phyloP scores from a whole-genome alignment of 2,113 vertebrate genomes.

The Zeus faber region DNA sequence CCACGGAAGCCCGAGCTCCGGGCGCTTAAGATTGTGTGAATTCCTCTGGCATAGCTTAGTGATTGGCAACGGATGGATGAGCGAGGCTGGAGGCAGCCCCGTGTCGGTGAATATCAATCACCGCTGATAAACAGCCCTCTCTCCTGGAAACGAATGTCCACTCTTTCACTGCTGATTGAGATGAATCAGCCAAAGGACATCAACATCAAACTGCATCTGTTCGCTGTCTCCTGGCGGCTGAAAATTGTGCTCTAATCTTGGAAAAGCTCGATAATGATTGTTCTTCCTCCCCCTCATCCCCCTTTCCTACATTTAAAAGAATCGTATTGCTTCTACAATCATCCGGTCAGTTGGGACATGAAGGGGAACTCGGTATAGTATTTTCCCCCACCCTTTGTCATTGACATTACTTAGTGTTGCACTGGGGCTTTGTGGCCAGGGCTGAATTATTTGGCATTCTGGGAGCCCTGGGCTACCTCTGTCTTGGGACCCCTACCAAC shows the following conservation, averaged over 20 bases:
- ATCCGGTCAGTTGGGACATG: too few species aligned
- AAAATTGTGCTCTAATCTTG: conserved; percentile 35
- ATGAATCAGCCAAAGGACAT: conserved; percentile 61
- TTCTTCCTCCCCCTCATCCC: conserved; percentile 7
- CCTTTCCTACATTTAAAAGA: too few species aligned
- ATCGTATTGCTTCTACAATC: too few species aligned
- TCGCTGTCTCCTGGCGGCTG: conserved; percentile 30
- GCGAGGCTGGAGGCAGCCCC: conserved; percentile 51
- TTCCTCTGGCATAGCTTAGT: conserved; percentile 48
- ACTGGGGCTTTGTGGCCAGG: too few species aligned
- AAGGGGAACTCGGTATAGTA: too few species aligned
- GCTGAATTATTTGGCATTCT: too few species aligned
- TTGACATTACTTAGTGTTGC: too few species aligned
- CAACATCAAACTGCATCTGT: conserved; percentile 57
- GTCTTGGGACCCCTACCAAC: too few species aligned
- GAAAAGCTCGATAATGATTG: conserved; percentile 10
- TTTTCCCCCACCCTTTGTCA: too few species aligned
- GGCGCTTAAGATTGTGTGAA: conserved; percentile 17
- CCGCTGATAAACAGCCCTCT: conserved; percentile 58
- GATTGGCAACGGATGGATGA: conserved; percentile 62
- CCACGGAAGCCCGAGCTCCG: background rate
- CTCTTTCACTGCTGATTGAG: conserved; percentile 58
- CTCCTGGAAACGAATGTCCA: conserved; percentile 57
- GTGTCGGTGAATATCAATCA: conserved; percentile 62
- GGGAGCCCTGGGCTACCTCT: too few species aligned